phyloP scores from a whole-genome alignment of 2,113 vertebrate species.

The Ellobius talpinus region DNA sequence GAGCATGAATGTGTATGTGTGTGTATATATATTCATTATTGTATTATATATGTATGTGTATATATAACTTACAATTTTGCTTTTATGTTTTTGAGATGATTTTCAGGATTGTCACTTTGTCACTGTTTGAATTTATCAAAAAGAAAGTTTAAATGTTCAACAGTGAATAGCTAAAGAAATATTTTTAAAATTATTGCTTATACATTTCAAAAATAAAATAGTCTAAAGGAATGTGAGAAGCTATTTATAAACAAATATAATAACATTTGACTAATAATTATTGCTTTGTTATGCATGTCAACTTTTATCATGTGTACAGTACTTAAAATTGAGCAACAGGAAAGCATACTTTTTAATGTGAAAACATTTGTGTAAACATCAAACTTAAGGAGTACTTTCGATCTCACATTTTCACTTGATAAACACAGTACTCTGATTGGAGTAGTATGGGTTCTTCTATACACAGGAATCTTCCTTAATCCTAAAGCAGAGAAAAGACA shows the following conservation, averaged over 20 bases:
- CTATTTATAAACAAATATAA: not conserved
- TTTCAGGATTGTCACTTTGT: not conserved
- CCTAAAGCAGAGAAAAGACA: constrained; percentile 21
- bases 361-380: not conserved
- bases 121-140: not conserved
- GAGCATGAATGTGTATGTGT: too few species aligned
- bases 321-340: not conserved
- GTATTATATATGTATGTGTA: not conserved
- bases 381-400: not conserved
- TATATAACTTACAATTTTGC: not conserved
- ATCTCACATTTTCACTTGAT: not conserved
- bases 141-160: not conserved
- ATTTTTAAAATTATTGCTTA: not conserved
- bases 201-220: constrained; percentile 6
- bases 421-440: not conserved
- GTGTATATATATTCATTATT: not conserved
- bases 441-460: not conserved
- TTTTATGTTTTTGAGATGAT: not conserved
- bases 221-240: not conserved
- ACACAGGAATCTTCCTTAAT: not conserved
- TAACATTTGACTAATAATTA: not conserved
- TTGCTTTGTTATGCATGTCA: not conserved
- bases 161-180: not conserved
- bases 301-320: not conserved
- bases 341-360: not conserved